Percentiles rank a stretch among this genome's conserved stretches.
Evolutionary conservation across 2,888 invertebrate species (phyloP).

Genomic region (Syrphus vitripennis): DNA sequence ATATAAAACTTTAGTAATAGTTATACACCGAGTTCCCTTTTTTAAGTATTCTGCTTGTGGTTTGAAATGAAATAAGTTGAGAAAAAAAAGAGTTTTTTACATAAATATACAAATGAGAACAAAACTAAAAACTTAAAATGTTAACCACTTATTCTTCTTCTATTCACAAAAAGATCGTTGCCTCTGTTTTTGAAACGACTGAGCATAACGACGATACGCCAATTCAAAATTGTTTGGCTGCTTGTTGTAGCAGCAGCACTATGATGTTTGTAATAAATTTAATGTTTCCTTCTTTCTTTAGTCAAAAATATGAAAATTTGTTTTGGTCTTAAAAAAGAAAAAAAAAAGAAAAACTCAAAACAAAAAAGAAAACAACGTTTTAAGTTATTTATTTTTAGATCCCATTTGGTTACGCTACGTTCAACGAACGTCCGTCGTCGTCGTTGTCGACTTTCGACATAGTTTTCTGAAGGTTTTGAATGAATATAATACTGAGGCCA

Average conservation of each 20-base stretch:
- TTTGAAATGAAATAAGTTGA: not conserved
- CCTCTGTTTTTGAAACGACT: slow-evolving; percentile 35
- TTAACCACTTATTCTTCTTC: slow-evolving; percentile 33
- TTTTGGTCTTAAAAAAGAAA: not conserved
- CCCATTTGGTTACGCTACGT: not conserved
- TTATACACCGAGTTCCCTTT: not conserved
- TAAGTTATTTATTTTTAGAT: not conserved
- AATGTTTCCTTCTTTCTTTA: slow-evolving; percentile 3
- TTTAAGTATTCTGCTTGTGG: not conserved
- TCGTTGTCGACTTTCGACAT: slow-evolving; percentile 1
- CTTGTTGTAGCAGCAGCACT: not conserved
- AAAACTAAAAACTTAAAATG: slow-evolving; percentile 34
- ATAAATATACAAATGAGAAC: not conserved
- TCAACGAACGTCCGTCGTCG: too few relatives aligned
- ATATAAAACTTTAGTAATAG: slow-evolving; percentile 26
- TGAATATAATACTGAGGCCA: not conserved
- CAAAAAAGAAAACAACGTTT: not conserved
- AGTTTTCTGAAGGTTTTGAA: slow-evolving; percentile 3
- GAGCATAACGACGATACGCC: not conserved
- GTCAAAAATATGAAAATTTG: slow-evolving; percentile 48
- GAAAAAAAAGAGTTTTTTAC: not conserved
- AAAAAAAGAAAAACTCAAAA: not conserved
- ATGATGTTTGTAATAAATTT: slow-evolving; percentile 27
- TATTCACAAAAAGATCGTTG: slow-evolving; percentile 19
- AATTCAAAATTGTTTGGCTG: slow-evolving; percentile 19